Percentiles rank a stretch among this genome's conserved stretches.
Conservation (phyloP, 2,113 vertebrate species). For the Mionectes macconnelli region DNA sequence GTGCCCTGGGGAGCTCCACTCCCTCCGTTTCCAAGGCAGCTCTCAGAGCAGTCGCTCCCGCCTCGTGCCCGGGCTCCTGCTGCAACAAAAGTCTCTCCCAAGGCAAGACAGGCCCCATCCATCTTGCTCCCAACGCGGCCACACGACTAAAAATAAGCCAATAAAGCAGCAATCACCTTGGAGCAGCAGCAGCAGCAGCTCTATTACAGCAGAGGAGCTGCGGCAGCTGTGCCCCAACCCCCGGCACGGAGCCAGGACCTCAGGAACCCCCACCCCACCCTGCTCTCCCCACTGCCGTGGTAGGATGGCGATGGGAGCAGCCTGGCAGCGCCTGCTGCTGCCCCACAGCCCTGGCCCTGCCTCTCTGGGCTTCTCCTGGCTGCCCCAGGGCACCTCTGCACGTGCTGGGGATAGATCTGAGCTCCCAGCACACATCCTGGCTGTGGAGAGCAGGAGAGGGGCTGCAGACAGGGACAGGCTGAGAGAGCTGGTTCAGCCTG, state of each 20-base stretch:
- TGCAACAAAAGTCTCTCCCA: not conserved
- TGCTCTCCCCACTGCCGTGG: not conserved
- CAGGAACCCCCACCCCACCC: not conserved
- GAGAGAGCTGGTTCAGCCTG: not conserved
- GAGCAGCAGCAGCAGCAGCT: slow-evolving; percentile 9
- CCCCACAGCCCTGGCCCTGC: not conserved
- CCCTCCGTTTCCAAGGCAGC: not conserved
- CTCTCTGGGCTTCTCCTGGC: rapidly evolving
- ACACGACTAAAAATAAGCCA: slow-evolving; percentile 24
- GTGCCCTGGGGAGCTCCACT: not conserved
- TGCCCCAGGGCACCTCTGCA: not conserved
- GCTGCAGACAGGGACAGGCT: not conserved
- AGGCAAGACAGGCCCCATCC: not conserved
- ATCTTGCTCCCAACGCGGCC: not conserved
- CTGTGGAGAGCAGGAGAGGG: not conserved
- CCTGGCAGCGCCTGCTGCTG: not conserved
- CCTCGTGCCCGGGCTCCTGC: not conserved
- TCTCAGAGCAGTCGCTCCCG: not conserved
- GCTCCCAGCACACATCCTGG: not conserved
- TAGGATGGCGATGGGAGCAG: not conserved
- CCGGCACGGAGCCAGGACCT: not conserved
- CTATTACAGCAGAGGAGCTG: not conserved
- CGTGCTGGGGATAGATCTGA: rapidly evolving
- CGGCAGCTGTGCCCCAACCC: not conserved
- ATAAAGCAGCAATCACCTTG: slow-evolving; percentile 36